Conservation (phyloP, 2,113 vertebrate species). For the Lophura nycthemera region DNA sequence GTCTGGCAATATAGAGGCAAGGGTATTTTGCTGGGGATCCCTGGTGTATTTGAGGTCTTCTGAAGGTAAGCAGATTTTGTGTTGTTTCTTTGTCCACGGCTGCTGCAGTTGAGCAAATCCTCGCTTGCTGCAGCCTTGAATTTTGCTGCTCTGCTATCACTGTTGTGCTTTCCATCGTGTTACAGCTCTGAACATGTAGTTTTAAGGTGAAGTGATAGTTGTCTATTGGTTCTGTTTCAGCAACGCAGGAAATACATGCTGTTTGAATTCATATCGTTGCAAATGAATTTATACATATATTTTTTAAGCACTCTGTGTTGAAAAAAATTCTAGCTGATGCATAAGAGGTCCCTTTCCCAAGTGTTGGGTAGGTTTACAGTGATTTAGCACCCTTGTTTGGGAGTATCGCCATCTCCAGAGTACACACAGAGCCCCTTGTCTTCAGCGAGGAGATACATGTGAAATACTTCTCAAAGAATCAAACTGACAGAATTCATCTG, state of each 20-base stretch:
- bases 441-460: background rate
- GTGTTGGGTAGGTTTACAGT: background rate
- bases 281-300: background rate
- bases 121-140: no score
- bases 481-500: background rate
- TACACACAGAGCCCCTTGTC: background rate
- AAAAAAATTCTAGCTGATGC: background rate
- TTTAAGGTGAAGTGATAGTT: background rate
- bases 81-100: no score
- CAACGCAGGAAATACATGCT: background rate
- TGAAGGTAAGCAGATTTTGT: no score
- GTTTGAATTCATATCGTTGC: background rate
- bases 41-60: no score
- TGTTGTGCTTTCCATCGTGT: no score
- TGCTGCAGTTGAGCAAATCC: no score
- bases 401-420: background rate
- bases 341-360: background rate
- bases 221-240: background rate
- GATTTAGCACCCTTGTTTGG: background rate
- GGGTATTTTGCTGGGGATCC: no score
- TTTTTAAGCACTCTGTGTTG: background rate
- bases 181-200: background rate
- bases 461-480: background rate
- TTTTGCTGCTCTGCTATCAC: no score
- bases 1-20: no score